Conservation (phyloP, 1,140 invertebrate species). For the Cydia splendana region DNA sequence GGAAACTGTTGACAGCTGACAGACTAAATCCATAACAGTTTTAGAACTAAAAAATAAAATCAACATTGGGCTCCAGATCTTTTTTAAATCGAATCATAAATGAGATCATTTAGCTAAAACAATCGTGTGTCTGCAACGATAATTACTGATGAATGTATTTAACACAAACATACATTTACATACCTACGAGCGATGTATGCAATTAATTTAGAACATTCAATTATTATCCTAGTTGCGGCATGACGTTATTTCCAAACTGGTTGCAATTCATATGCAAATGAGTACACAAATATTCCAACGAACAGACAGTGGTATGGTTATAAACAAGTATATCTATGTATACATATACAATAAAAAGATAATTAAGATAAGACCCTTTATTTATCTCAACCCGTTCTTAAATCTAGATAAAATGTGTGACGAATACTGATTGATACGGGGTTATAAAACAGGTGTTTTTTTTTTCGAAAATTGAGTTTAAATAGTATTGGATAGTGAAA, state of each 20-base stretch:
- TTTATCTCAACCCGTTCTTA: background rate
- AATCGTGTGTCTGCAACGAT: too few species aligned
- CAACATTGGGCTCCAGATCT: too few species aligned
- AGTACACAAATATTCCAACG: background rate
- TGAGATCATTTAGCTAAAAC: too few species aligned
- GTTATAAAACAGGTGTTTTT: background rate
- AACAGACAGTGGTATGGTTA: background rate
- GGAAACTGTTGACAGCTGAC: too few species aligned
- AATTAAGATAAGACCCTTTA: background rate
- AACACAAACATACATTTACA: background rate
- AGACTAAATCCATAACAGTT: too few species aligned
- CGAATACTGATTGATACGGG: background rate
- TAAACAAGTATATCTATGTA: background rate
- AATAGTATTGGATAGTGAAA: background rate
- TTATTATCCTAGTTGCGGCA: background rate
- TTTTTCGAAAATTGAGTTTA: background rate
- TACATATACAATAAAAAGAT: background rate
- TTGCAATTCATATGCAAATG: conserved; percentile 6
- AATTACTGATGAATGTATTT: background rate
- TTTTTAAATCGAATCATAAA: too few species aligned
- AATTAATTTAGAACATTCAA: conserved; percentile 6
- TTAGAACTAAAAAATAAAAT: too few species aligned
- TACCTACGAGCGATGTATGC: background rate
- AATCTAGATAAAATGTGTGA: background rate
- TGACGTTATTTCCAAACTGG: background rate